Conservation (phyloP, 2,113 vertebrate species). For the Grammomys surdaster region DNA sequence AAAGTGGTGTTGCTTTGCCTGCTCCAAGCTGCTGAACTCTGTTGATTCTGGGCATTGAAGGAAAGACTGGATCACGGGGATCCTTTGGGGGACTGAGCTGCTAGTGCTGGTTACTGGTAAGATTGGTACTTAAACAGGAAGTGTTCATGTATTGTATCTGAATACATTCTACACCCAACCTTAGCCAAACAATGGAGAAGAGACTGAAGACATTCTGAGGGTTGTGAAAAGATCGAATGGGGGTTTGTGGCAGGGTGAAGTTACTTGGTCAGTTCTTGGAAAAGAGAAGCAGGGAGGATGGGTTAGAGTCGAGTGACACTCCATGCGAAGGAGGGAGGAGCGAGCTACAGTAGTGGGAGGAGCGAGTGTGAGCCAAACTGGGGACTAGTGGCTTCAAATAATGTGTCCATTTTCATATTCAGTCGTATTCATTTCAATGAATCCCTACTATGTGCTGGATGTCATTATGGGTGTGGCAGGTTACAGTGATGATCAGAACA, state of each 20-base stretch:
- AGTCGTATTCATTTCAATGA: not conserved
- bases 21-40: not conserved
- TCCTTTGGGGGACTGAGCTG: not conserved
- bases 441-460: accelerated
- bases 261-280: not conserved
- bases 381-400: not conserved
- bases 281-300: not conserved
- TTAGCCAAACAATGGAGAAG: not conserved
- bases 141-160: not conserved
- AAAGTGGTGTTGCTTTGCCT: accelerated
- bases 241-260: not conserved
- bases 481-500: not conserved
- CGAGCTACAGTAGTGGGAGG: not conserved
- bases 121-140: not conserved
- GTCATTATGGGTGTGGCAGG: not conserved
- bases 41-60: not conserved
- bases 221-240: too few species aligned
- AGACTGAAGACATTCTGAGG: not conserved
- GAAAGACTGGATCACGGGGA: not conserved
- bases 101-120: too few species aligned
- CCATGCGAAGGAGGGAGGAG: not conserved
- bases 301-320: too few species aligned
- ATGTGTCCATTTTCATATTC: not conserved
- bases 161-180: not conserved
- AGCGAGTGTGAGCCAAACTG: not conserved